Evolutionary conservation across 2,888 invertebrate genomes (phyloP), one percentile per base, ranked within the genome.

Genomic region (Graphium colonna): DNA sequence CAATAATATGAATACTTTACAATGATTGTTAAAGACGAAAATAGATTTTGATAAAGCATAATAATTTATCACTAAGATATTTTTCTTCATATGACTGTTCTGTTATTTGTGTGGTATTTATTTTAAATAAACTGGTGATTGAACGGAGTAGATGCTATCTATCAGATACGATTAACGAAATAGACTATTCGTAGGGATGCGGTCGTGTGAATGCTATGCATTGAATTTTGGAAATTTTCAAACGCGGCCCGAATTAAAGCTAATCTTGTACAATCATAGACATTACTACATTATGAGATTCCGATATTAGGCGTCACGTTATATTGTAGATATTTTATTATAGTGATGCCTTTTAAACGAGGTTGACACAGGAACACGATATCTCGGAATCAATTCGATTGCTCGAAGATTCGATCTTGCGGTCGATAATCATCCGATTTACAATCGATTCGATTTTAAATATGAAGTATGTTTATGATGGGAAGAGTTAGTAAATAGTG

Each of bases 251-350:
- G 78, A 79, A 77, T 73, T 67, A 68, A 69, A 71, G 71, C 75
- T 77, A 76, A 77, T 76, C 71, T 73, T 60, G 64, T 58, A 63
- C 82, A 82, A 84, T 82, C 69, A 81, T 73, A 75, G 79, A 76
- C 70, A 82, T 82, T 60, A 61, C 65, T 69, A 69, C 71, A 75
- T 75, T 75, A 77, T 74, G 70, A 71, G 69, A 63, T 65, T 66
- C 65, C 57, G 60, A 58, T 52, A 57, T 61, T 66, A 66, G 59
- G 61, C 61, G 64, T 66, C 60, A 57, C 21, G 54, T 61, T 42
- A 28, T 48, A 43, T 42, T 53, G 46, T 57, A 55, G 53, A 55
- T 57, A 55, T 53, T 52, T 55, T 52, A 56, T 53, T 40, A 53
- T 21, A 49, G 41, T 39, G 48, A 44, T 53, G 48, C 40, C 18